phyloP scores from a whole-genome alignment of 2,797 vertebrate species.

The Myripristis murdjan region DNA sequence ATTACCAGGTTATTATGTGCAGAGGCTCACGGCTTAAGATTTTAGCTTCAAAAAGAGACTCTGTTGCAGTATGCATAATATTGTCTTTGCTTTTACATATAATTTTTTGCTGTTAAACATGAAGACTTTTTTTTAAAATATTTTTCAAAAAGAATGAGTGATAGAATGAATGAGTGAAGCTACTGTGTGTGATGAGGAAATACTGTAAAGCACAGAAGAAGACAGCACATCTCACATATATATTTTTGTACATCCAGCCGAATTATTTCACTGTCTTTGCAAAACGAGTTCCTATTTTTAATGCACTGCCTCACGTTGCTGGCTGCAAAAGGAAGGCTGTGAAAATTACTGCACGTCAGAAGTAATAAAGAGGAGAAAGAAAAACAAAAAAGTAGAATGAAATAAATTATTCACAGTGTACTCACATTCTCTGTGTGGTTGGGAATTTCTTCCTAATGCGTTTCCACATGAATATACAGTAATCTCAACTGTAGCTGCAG shows the following conservation, averaged over 20 bases:
- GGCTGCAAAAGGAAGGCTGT: background rate
- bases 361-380: constrained; percentile 14
- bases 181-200: constrained; percentile 50
- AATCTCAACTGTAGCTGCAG: background rate
- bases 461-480: constrained; percentile 4
- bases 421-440: constrained; percentile 20
- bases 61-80: background rate
- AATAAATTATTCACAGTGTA: constrained; percentile 66
- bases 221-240: background rate
- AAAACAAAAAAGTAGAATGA: background rate
- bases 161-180: constrained; percentile 1
- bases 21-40: background rate
- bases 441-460: constrained; percentile 37
- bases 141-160: background rate
- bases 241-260: constrained; percentile 45
- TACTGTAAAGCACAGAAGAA: background rate
- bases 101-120: background rate
- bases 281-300: background rate
- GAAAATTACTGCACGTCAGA: constrained; percentile 23
- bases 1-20: background rate
- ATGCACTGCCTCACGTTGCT: constrained; percentile 8
- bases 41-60: background rate
- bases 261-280: background rate
- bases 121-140: constrained; percentile 11
- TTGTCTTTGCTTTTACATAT: constrained; percentile 6